Conservation (phyloP, 2,797 vertebrate genomes). For the Gymnocypris eckloni region DNA sequence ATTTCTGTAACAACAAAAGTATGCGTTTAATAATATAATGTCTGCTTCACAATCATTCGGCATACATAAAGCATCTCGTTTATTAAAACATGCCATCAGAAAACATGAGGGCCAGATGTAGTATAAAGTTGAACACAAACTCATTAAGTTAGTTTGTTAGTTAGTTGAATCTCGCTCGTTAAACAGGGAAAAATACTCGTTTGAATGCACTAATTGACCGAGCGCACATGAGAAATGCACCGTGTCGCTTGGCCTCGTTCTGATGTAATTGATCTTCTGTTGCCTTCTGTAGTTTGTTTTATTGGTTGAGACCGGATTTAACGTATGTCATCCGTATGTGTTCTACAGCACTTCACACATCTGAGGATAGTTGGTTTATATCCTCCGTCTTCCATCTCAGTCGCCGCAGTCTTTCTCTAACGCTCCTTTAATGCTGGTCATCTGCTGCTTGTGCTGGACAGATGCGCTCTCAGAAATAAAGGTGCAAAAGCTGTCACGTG, state of each 20-base stretch:
- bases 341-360: conserved; percentile 1
- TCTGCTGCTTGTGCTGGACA: not conserved
- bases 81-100: not conserved
- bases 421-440: conserved; percentile 17
- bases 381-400: conserved; percentile 53
- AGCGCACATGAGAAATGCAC: conserved; percentile 15
- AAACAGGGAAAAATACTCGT: not conserved
- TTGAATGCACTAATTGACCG: conserved; percentile 28
- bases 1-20: conserved; percentile 31
- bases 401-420: conserved; percentile 18
- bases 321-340: not conserved
- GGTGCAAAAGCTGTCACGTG: too few relatives aligned
- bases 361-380: conserved; percentile 45
- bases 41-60: conserved; percentile 9
- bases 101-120: conserved; percentile 5
- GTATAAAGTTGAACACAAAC: not conserved
- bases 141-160: not conserved
- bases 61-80: not conserved
- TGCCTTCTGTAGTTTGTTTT: conserved; percentile 22
- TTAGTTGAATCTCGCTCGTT: not conserved
- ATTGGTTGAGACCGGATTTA: not conserved
- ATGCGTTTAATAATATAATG: conserved; percentile 34
- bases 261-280: not conserved
- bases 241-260: not conserved
- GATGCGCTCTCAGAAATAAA: not conserved